These are phyloP conservation scores for Microctenopoma stevenorrisi DNA, from an alignment of 2,797 vertebrate genomes.

Conservation along the genomic window DNA sequence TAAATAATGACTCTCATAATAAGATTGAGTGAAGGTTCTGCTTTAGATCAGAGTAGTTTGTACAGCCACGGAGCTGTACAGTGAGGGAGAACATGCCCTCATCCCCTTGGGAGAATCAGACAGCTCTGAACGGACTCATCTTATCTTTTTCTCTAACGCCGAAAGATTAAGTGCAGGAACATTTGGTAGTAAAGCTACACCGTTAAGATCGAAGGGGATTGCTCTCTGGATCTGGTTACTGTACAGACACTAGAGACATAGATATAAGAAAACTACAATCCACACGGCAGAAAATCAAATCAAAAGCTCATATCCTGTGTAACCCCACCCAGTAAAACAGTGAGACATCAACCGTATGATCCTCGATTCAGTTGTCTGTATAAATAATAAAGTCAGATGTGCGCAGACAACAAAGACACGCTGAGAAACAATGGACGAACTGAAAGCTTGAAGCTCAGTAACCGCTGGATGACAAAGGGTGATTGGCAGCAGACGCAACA, in stretches of 20 bases:
- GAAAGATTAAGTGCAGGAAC: constrained; percentile 75
- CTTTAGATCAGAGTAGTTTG: constrained; percentile 71
- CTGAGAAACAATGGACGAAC: constrained; percentile 15
- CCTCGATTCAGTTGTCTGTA: constrained; percentile 25
- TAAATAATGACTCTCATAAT: constrained; percentile 74
- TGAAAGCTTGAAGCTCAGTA: constrained; percentile 31
- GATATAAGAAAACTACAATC: constrained; percentile 59
- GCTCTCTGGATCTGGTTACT: constrained; percentile 72
- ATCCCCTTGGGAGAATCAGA: constrained; percentile 61
- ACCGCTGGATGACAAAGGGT: constrained; percentile 60
- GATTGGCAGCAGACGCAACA: constrained; percentile 62
- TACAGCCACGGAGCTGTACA: constrained; percentile 15
- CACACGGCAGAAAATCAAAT: constrained; percentile 71
- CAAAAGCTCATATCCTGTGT: constrained; percentile 70
- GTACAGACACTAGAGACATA: constrained; percentile 60
- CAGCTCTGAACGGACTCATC: constrained; percentile 43
- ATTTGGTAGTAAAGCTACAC: constrained; percentile 73
- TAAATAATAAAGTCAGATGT: constrained; percentile 35
- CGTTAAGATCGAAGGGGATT: constrained; percentile 69
- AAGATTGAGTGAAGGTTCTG: constrained; percentile 68
- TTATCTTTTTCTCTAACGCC: constrained; percentile 71
- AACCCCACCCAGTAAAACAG: constrained; percentile 42
- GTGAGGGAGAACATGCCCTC: constrained; percentile 52
- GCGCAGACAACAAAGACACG: constrained; percentile 39
- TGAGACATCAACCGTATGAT: constrained; percentile 27